Evolutionary conservation across 64 coral and sea anemone genomes (phyloP).

Genomic region (Stichodactyla helianthus): DNA sequence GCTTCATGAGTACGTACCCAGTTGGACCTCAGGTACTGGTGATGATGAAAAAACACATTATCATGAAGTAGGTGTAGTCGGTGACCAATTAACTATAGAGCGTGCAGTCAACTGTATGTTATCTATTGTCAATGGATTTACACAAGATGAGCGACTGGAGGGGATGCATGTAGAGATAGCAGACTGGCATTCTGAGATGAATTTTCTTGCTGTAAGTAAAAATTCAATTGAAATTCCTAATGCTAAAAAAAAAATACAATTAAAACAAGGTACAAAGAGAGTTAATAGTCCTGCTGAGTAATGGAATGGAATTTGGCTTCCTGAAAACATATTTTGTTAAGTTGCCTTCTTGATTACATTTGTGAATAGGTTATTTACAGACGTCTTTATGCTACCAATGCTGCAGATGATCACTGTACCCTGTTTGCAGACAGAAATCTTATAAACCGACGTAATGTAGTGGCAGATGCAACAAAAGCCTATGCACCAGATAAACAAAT

Average conservation of each 20-base stretch:
- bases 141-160: not conserved
- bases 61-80: constrained; percentile 24
- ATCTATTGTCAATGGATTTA: constrained; percentile 31
- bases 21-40: not conserved
- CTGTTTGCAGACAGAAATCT: constrained; percentile 38
- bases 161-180: not conserved
- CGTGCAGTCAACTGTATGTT: constrained; percentile 25
- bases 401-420: constrained; percentile 21
- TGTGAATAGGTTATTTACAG: constrained; percentile 41
- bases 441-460: constrained; percentile 53
- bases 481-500: constrained; percentile 42
- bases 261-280: too few species aligned
- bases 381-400: constrained; percentile 13
- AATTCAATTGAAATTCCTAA: not conserved
- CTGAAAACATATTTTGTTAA: too few species aligned
- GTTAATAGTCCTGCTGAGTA: too few species aligned
- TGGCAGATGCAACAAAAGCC: constrained; percentile 21
- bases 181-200: not conserved
- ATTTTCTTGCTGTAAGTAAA: not conserved
- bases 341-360: too few species aligned
- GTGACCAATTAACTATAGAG: constrained; percentile 28
- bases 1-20: constrained; percentile 20
- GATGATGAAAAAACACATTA: too few species aligned
- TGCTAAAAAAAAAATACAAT: too few species aligned
- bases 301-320: too few species aligned